These are phyloP conservation scores for Drosophila kikkawai DNA, from an alignment of 1,140 invertebrate genomes.

Conservation along the genomic window DNA sequence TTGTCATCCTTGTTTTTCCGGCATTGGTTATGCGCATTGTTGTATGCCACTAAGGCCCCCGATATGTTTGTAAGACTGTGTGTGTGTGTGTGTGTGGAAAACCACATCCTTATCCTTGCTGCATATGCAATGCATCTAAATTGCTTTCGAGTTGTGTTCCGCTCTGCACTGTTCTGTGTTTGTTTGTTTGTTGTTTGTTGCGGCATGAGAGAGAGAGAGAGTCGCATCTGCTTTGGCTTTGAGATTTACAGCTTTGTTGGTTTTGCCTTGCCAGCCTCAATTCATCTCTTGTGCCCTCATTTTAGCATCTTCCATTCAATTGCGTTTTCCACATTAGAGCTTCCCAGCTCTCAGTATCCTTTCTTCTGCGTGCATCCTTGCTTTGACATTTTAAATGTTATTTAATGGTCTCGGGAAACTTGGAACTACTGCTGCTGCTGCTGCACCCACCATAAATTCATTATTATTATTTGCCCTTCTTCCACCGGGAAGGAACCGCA, in stretches of 20 bases:
- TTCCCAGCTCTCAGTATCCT: conserved; percentile 1
- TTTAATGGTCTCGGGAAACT: conserved; percentile 58
- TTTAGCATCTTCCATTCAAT: conserved; percentile 62
- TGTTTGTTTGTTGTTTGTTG: conserved; percentile 63
- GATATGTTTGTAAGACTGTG: not conserved
- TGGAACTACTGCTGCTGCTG: not conserved
- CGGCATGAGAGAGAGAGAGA: not conserved
- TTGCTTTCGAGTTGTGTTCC: conserved; percentile 70
- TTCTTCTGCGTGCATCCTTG: conserved; percentile 23
- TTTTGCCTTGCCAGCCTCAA: conserved; percentile 15
- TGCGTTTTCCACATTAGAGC: conserved; percentile 69
- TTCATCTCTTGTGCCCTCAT: conserved; percentile 24
- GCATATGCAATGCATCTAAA: conserved; percentile 68
- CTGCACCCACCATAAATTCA: conserved; percentile 45
- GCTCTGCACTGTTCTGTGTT: conserved; percentile 1
- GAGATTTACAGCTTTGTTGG: conserved; percentile 79
- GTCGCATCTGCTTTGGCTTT: conserved; percentile 57
- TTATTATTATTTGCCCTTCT: conserved; percentile 50
- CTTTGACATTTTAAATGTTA: conserved; percentile 79
- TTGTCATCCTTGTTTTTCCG: conserved; percentile 32
- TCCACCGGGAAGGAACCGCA: not conserved
- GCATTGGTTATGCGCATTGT: conserved; percentile 48
- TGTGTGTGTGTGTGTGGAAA: conserved; percentile 13
- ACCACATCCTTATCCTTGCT: conserved; percentile 38
- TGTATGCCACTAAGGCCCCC: conserved; percentile 4